Base-by-base conservation (phyloP, 1,140 invertebrate species). In the Lepidurus packardi region DNA sequence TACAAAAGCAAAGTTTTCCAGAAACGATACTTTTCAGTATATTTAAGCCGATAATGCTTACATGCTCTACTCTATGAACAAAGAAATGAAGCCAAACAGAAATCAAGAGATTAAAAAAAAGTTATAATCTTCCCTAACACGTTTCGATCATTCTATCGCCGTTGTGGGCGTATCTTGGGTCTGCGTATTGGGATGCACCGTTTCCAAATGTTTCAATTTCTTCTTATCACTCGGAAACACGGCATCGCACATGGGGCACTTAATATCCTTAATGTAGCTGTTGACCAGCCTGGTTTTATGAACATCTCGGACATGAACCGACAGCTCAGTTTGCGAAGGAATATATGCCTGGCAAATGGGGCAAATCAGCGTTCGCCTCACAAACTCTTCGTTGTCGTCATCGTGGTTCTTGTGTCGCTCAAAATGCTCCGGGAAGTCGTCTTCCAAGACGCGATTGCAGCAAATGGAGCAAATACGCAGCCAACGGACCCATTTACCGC, bases 281-380 rank as follows among this genome's bases (percentile, higher is more conserved):
- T 65, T 65, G 53, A 65, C 53, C 53, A 65, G 53, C 13, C 53
- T 65, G 6, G 53, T 65, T 7, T 65, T 65, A 21, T 65, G 53
- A 16, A 21, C 53, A 65, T 65, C 53, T 65, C 53, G 8, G 53
- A 65, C 53, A 65, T 65, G 53, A 21, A 65, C 53, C 53, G 53
- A n/a, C 21, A 65, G 21, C 53, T 65, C 53, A 21, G 53, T 65
- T 16, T 65, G 53, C 16, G 53, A 65, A 13, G 53, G 53, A n/a
- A 65, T 65, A 65, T 65, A 65, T n/a, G 53, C 21, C 53, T 65
- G 53, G 13, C 53, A 65, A 65, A 65, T 65, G 53, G 53, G 53
- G 21, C 53, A 65, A 13, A 65, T 65, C 9, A 65, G 53, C 0
- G 53, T 65, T 65, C 53, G 53, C 21, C 53, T 9, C 53, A 65